Evolutionary conservation across 2,113 vertebrate species (phyloP).

Genomic region (Eublepharis macularius): DNA sequence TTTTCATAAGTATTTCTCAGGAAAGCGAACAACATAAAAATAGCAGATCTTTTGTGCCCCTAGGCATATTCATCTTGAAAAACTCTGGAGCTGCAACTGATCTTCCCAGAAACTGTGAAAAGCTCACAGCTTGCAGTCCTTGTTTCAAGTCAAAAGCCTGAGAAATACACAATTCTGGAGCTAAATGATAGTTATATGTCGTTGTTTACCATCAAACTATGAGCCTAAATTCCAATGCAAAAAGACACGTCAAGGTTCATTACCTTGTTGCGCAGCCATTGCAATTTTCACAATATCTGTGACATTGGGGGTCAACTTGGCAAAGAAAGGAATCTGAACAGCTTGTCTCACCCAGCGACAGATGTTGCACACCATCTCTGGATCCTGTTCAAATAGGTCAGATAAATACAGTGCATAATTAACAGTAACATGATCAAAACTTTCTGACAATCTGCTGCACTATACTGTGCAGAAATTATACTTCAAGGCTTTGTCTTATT

Average conservation of each 20-base stretch:
- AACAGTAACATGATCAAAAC: constrained; percentile 73
- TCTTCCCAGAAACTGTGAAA: not conserved
- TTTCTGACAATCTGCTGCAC: constrained; percentile 54
- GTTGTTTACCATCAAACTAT: not conserved
- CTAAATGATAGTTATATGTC: not conserved
- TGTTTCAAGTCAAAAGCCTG: not conserved
- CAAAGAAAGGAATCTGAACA: constrained; percentile 91
- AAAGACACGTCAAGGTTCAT: constrained; percentile 15
- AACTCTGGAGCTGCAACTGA: not conserved
- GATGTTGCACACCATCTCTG: constrained; percentile 91
- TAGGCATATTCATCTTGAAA: not conserved
- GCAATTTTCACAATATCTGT: constrained; percentile 91
- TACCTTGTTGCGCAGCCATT: constrained; percentile 89
- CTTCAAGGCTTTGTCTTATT: constrained; percentile 50
- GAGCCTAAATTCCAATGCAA: constrained; percentile 29
- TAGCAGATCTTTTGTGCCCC: not conserved
- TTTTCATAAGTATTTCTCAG: not conserved
- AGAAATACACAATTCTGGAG: not conserved
- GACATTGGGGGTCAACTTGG: constrained; percentile 96
- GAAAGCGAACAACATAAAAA: not conserved
- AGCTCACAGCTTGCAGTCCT: too few species aligned
- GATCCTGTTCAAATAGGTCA: constrained; percentile 86
- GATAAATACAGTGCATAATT: constrained; percentile 76
- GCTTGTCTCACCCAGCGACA: constrained; percentile 94
- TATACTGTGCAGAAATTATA: constrained; percentile 53